Conservation (phyloP, 2,113 vertebrate species). For the Fukomys damarensis region DNA sequence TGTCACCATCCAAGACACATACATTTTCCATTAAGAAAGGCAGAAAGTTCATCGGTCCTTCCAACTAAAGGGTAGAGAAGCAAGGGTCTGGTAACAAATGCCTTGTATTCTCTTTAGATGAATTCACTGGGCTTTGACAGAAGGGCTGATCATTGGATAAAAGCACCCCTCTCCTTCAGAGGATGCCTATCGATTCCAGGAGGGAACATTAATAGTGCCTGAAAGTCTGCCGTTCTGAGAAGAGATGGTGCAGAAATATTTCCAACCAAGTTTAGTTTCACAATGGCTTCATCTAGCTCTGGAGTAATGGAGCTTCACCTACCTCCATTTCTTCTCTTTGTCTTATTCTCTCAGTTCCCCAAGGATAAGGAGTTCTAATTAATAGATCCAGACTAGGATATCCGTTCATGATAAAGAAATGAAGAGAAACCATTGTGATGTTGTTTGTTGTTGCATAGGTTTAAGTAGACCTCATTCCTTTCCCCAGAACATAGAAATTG, state of each 20-base stretch:
- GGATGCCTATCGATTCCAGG: slow-evolving; percentile 19
- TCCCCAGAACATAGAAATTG: slow-evolving; percentile 59
- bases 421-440: slow-evolving; percentile 35
- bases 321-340: slow-evolving; percentile 55
- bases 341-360: slow-evolving; percentile 55
- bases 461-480: slow-evolving; percentile 65
- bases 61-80: slow-evolving; percentile 60
- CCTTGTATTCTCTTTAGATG: slow-evolving; percentile 54
- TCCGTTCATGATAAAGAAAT: slow-evolving; percentile 68
- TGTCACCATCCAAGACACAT: slow-evolving; percentile 64
- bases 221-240: slow-evolving; percentile 44
- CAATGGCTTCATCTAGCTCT: not conserved
- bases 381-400: slow-evolving; percentile 53
- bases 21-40: slow-evolving; percentile 73
- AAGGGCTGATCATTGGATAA: slow-evolving; percentile 63
- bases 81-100: slow-evolving; percentile 49
- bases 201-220: slow-evolving; percentile 48
- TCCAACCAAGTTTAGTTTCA: slow-evolving; percentile 52
- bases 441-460: slow-evolving; percentile 58
- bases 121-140: slow-evolving; percentile 63
- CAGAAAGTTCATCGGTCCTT: slow-evolving; percentile 66
- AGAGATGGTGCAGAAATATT: slow-evolving; percentile 31
- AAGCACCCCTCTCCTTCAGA: slow-evolving; percentile 53
- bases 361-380: slow-evolving; percentile 44
- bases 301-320: not conserved